A percentile compares a stretch with the other conserved stretches of the same genome.
These are phyloP conservation scores for Paramuricea clavata DNA, from an alignment of 92 coral and sea anemone genomes.

Conservation along the genomic window DNA sequence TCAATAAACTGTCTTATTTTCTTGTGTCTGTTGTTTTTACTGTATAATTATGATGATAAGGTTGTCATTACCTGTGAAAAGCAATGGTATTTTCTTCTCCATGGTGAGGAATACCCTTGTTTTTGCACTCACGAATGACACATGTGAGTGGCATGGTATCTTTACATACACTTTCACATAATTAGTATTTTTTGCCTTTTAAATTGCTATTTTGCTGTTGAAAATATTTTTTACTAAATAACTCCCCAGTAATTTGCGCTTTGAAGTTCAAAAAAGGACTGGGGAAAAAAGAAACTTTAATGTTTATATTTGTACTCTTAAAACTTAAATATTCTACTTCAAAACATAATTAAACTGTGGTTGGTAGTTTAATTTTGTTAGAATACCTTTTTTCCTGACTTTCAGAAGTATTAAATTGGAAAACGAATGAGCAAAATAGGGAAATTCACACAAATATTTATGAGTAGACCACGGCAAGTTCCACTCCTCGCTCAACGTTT, in stretches of 20 bases:
- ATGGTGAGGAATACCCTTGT: neutral
- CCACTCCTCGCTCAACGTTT: no score
- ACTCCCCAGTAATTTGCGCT: neutral
- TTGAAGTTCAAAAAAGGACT: constrained; percentile 9
- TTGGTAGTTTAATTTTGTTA: no score
- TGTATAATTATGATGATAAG: neutral
- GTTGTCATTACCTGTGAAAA: constrained; percentile 14
- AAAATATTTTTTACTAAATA: neutral
- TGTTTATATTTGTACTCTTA: no score
- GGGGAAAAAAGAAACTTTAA: constrained; percentile 11
- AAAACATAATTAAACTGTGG: no score
- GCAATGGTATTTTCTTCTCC: neutral
- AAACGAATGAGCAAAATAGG: no score
- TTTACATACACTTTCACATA: neutral
- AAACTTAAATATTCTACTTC: no score
- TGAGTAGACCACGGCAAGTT: no score
- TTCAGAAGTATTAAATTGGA: no score
- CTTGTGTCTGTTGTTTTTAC: neutral
- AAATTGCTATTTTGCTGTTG: neutral
- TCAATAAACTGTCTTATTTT: neutral
- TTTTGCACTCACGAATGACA: constrained; percentile 16
- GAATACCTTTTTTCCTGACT: no score
- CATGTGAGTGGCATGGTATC: constrained; percentile 17
- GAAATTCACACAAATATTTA: no score
- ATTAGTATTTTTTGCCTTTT: neutral